Conservation (phyloP, 2,113 vertebrate genomes). For the Pachyramphus minor region DNA sequence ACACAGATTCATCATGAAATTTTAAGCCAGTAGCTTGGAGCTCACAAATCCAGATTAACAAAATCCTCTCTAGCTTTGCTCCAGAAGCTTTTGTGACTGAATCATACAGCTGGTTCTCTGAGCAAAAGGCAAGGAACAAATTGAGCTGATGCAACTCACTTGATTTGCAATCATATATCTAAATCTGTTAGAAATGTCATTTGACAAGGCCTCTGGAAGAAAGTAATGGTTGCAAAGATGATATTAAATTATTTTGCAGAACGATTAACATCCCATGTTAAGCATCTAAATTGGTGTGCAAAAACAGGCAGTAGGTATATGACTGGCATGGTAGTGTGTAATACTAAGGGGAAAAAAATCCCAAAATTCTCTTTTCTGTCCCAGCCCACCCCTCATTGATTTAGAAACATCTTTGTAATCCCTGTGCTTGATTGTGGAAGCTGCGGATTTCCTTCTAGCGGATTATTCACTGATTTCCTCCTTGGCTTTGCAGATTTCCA, state of each 20-base stretch:
- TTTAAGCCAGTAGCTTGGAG: constrained; percentile 1
- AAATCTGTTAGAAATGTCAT: not conserved
- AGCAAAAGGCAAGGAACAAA: constrained; percentile 5
- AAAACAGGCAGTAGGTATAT: not conserved
- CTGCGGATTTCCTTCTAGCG: not conserved
- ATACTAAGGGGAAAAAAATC: not conserved
- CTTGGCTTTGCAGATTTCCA: constrained; percentile 3
- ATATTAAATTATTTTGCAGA: not conserved
- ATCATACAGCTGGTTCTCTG: not conserved
- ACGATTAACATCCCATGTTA: not conserved
- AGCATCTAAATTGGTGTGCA: not conserved
- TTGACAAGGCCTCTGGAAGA: not conserved
- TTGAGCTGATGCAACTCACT: not conserved
- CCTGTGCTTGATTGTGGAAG: not conserved
- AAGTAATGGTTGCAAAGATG: not conserved
- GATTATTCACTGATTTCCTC: constrained; percentile 16
- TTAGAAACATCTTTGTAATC: not conserved
- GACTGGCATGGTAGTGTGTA: not conserved
- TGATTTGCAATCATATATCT: not conserved
- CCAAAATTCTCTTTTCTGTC: not conserved
- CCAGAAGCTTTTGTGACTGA: not conserved
- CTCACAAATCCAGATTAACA: constrained; percentile 39
- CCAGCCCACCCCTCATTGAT: not conserved
- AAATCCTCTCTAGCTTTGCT: constrained; percentile 21
- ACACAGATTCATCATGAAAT: not conserved